phyloP scores from a whole-genome alignment of 2,113 vertebrate species.

The Dendrocopos noguchii region DNA sequence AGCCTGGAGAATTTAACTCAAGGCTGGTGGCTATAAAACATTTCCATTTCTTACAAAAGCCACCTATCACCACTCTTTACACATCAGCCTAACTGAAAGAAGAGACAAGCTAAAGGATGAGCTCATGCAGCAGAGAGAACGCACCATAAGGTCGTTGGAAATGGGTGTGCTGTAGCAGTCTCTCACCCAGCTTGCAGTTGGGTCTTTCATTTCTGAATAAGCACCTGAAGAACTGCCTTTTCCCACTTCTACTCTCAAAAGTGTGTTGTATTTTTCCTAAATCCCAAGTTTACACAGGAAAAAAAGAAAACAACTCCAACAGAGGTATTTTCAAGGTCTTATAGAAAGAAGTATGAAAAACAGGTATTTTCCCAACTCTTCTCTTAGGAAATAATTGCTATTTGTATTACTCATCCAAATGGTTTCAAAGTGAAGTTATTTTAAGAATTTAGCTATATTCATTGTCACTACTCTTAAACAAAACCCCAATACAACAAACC shows the following conservation, averaged over 20 bases:
- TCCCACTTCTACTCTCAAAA: background rate
- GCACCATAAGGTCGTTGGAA: background rate
- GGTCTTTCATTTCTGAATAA: background rate
- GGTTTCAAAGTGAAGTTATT: background rate
- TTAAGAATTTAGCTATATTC: background rate
- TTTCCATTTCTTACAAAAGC: background rate
- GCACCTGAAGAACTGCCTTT: background rate
- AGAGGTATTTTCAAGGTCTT: background rate
- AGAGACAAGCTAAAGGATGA: background rate
- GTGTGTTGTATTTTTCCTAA: background rate
- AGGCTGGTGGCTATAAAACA: background rate
- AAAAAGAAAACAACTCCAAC: background rate
- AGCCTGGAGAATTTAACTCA: background rate
- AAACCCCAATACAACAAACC: background rate
- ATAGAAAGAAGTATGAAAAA: background rate
- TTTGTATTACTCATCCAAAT: background rate
- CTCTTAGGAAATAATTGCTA: background rate
- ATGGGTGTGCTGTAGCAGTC: fast-evolving
- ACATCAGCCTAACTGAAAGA: background rate
- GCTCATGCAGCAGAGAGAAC: background rate
- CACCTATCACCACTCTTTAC: background rate
- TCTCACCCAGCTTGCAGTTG: background rate
- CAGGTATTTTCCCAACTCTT: background rate
- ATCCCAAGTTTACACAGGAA: background rate
- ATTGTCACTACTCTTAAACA: background rate